A percentile compares a stretch with the other conserved stretches of the same genome.
These are phyloP conservation scores for Reinhardtius hippoglossoides DNA, from an alignment of 2,113 vertebrate genomes.

Conservation along the genomic window DNA sequence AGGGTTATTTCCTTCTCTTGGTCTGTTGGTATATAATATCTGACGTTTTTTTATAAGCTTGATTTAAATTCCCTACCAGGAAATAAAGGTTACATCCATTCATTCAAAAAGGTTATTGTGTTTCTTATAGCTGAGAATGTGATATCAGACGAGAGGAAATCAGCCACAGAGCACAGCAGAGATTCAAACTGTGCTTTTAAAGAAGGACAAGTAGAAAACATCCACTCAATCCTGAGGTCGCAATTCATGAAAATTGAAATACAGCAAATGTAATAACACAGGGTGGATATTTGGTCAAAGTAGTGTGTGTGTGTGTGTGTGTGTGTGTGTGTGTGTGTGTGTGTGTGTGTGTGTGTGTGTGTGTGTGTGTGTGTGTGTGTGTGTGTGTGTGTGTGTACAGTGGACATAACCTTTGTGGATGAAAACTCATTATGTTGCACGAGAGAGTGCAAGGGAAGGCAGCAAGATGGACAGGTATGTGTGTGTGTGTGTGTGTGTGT, in stretches of 20 bases:
- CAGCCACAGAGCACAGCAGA: too few species aligned
- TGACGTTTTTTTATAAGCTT: neutral
- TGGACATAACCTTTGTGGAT: slow-evolving; percentile 42
- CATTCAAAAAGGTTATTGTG: neutral
- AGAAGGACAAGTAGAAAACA: neutral
- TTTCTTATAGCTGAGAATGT: neutral
- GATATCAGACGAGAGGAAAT: neutral
- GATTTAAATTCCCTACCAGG: neutral
- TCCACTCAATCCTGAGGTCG: neutral
- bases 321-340: neutral
- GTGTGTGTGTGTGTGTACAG: neutral
- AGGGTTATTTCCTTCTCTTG: neutral
- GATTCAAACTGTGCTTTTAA: neutral
- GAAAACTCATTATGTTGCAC: slow-evolving; percentile 45
- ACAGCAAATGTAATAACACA: slow-evolving; percentile 13
- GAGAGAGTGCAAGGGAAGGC: slow-evolving; percentile 17
- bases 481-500: too few species aligned
- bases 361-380: neutral
- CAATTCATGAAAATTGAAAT: slow-evolving; percentile 16
- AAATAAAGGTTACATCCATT: slow-evolving; percentile 7
- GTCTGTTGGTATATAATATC: neutral
- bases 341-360: neutral
- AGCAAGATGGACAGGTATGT: slow-evolving; percentile 15
- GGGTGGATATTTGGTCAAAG: neutral
- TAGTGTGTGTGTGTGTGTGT: neutral